Evolutionary conservation across 2,797 vertebrate species (phyloP).

Genomic region (Vultur gryphus): DNA sequence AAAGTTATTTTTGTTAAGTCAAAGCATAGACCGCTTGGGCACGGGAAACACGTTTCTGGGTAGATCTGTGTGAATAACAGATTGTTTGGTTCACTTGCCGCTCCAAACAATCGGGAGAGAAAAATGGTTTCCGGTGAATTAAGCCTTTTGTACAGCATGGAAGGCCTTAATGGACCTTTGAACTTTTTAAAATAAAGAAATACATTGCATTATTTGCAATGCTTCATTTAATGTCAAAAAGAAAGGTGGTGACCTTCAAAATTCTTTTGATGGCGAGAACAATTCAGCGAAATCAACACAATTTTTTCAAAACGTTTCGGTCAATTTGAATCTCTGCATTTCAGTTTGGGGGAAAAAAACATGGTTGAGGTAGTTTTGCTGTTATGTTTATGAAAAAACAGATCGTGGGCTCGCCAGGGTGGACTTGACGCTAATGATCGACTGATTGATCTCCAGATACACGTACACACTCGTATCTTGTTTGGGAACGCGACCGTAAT

Average conservation of each 20-base stretch:
- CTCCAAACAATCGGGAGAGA: slow-evolving; percentile 53
- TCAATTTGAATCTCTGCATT: background rate
- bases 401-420: background rate
- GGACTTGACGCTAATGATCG: background rate
- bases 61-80: slow-evolving; percentile 44
- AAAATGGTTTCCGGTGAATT: slow-evolving; percentile 63
- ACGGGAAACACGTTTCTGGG: slow-evolving; percentile 24
- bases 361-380: background rate
- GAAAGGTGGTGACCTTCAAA: slow-evolving; percentile 34
- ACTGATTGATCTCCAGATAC: background rate
- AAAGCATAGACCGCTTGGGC: background rate
- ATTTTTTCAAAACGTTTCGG: background rate
- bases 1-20: background rate
- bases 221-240: slow-evolving; percentile 8
- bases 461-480: accelerated
- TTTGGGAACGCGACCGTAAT: accelerated
- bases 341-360: background rate
- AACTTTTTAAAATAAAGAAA: slow-evolving; percentile 51
- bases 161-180: slow-evolving; percentile 57
- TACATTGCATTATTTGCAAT: slow-evolving; percentile 17
- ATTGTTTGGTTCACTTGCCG: slow-evolving; percentile 62
- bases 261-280: slow-evolving; percentile 38
- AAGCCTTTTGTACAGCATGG: slow-evolving; percentile 44
- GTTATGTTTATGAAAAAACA: background rate
- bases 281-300: background rate